These are phyloP conservation scores for Camponotus fellah DNA, from an alignment of 2,888 invertebrate species.

Conservation along the genomic window DNA sequence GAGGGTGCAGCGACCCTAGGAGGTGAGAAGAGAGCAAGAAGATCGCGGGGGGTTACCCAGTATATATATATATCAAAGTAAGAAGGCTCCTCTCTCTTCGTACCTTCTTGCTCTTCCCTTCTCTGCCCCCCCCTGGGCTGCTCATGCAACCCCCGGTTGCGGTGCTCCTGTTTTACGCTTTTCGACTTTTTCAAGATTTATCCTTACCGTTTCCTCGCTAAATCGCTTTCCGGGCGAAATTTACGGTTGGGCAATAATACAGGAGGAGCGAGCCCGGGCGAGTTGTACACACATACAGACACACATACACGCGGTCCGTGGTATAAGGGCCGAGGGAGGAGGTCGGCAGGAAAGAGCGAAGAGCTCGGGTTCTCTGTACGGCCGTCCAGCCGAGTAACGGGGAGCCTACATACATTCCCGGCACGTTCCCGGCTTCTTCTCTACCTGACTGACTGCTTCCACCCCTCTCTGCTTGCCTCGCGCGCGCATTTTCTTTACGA, in stretches of 20 bases:
- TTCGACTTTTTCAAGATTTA: slow-evolving; percentile 86
- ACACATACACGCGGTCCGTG: slow-evolving; percentile 18
- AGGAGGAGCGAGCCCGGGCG: slow-evolving; percentile 64
- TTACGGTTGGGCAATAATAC: slow-evolving; percentile 85
- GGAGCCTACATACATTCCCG: slow-evolving; percentile 80
- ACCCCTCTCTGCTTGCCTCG: slow-evolving; percentile 6
- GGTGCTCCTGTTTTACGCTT: slow-evolving; percentile 81
- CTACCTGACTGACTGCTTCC: slow-evolving; percentile 77
- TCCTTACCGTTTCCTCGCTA: slow-evolving; percentile 85
- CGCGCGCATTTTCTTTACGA: slow-evolving; percentile 66
- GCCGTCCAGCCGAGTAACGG: slow-evolving; percentile 76
- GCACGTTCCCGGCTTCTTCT: slow-evolving; percentile 81
- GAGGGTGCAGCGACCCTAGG: slow-evolving; percentile 2
- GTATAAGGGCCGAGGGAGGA: slow-evolving; percentile 37
- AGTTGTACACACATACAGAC: slow-evolving; percentile 25
- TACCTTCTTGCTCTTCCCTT: slow-evolving; percentile 1
- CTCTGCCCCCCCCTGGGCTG: neutral
- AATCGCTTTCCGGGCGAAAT: slow-evolving; percentile 86
- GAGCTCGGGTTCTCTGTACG: slow-evolving; percentile 67
- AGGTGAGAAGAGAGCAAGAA: slow-evolving; percentile 64
- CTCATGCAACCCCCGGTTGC: neutral
- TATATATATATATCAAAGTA: slow-evolving; percentile 53
- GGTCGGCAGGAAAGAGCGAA: slow-evolving; percentile 54
- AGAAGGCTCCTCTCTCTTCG: slow-evolving; percentile 46
- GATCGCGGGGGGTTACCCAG: slow-evolving; percentile 59